Evolutionary conservation across 37 sponge, comb jelly and placozoan genomes (phyloP).

Genomic region (Oopsacas minuta): DNA sequence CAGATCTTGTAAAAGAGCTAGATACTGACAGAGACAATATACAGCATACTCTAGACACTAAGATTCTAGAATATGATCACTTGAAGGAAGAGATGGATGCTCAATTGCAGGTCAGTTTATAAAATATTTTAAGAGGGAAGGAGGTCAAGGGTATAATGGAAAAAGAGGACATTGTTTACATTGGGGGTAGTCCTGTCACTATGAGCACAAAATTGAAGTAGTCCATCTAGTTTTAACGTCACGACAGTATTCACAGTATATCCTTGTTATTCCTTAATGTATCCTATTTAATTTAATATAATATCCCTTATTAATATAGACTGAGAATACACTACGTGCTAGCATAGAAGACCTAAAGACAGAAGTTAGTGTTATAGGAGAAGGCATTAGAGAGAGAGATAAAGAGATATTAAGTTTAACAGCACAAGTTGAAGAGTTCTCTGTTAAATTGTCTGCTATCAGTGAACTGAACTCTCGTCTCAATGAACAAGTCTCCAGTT

Average conservation of each 20-base stretch:
- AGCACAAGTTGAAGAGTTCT: neutral
- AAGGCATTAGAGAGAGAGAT: slow-evolving; percentile 19
- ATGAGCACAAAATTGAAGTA: no score
- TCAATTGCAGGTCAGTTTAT: neutral
- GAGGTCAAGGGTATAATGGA: no score
- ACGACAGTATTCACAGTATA: no score
- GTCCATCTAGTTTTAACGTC: no score
- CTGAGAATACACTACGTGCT: neutral
- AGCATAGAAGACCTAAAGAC: slow-evolving; percentile 5
- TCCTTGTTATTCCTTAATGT: no score
- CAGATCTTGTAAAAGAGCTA: neutral
- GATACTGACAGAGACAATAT: neutral
- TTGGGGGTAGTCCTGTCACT: no score
- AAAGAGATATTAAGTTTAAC: neutral
- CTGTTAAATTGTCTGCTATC: slow-evolving; percentile 18
- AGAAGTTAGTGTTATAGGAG: neutral
- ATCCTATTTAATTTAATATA: no score
- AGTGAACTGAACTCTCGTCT: slow-evolving; percentile 20
- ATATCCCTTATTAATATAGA: slow-evolving; percentile 1
- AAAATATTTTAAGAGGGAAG: no score
- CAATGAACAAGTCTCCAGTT: slow-evolving; percentile 35
- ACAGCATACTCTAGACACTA: neutral
- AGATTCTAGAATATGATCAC: slow-evolving; percentile 24
- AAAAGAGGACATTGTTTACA: no score
- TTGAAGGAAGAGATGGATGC: slow-evolving; percentile 29